Evolutionary conservation across 2,888 invertebrate genomes (phyloP).

Genomic region (Cosmopolites sordidus): DNA sequence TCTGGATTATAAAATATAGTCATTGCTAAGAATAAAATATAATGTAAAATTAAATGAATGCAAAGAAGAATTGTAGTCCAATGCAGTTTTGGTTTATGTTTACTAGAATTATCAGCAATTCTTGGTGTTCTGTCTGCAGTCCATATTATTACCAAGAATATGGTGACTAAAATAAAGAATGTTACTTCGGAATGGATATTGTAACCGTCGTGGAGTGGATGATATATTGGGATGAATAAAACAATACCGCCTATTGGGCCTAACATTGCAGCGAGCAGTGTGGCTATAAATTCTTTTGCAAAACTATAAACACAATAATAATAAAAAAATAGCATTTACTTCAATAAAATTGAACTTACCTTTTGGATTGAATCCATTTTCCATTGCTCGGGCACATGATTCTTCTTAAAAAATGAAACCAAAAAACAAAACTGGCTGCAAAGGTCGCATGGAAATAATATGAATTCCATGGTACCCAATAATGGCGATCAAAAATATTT

Average conservation of each 20-base stretch:
- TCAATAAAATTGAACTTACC: too few relatives aligned
- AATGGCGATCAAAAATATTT: constrained; percentile 67
- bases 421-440: constrained; percentile 65
- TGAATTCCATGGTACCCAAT: constrained; percentile 81
- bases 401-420: constrained; percentile 59
- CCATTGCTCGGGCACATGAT: constrained; percentile 53
- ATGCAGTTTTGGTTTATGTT: constrained; percentile 28
- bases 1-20: constrained; percentile 65
- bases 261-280: constrained; percentile 57
- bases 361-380: constrained; percentile 53
- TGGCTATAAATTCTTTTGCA: constrained; percentile 54
- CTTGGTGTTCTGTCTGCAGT: constrained; percentile 55
- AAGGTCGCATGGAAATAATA: constrained; percentile 79
- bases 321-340: too few relatives aligned
- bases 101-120: constrained; percentile 35
- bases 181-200: constrained; percentile 70
- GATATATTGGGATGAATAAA: constrained; percentile 70
- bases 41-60: constrained; percentile 58
- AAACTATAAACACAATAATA: too few relatives aligned
- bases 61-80: constrained; percentile 47
- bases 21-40: constrained; percentile 57
- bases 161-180: constrained; percentile 59
- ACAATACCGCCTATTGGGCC: constrained; percentile 71
- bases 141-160: constrained; percentile 59
- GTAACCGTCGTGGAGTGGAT: constrained; percentile 67